Evolutionary conservation across 2,888 invertebrate species (phyloP), one percentile per base, ranked within the genome.

Genomic region (Drosophila demipolita): DNA sequence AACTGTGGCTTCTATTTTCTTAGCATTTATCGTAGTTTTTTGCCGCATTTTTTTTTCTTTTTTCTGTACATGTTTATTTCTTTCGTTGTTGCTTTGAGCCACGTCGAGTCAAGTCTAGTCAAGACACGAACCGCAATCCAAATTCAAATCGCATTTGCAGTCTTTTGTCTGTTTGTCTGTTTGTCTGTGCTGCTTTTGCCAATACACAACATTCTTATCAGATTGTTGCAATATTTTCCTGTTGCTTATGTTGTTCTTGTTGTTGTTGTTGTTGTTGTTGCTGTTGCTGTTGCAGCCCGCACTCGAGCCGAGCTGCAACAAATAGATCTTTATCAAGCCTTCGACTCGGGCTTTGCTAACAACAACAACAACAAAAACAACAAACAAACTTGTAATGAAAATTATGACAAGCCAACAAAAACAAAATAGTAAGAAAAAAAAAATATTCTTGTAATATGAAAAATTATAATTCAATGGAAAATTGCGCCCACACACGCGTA

Each of bases 391-490:
- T 90, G 90, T 89, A 84, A 82, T 86, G 82, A 88, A 90, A 89
- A 90, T 90, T 90, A 87, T 89, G 87, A 90, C 90, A 90, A 87
- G 86, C 83, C 78, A 76, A 54, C 66, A 72, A 64, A 66, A 75
- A 58, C 70, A 55, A 68, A 48, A 38, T 42, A 36, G 40, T 45
- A 70, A 36, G 40, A 54, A 57, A 48, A 66, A 49, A 33, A 29
- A 66, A 38, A 64, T 50, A 73, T 64, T 62, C 70, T 72, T 80
- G 81, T 78, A 68, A 70, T 82, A 76, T 67, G 78, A 65, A 75
- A 85, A 87, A 83, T 87, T 87, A 87, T 87, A 85, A 85, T 85
- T 85, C 85, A 85, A 82, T 89, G 85, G 83, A 83, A 90, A 83
- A 87, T 81, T 80, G 82, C 81, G 85, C 86, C 88, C 80, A 85